Conservation (phyloP, 2,797 vertebrate genomes). For the Argentina silus region DNA sequence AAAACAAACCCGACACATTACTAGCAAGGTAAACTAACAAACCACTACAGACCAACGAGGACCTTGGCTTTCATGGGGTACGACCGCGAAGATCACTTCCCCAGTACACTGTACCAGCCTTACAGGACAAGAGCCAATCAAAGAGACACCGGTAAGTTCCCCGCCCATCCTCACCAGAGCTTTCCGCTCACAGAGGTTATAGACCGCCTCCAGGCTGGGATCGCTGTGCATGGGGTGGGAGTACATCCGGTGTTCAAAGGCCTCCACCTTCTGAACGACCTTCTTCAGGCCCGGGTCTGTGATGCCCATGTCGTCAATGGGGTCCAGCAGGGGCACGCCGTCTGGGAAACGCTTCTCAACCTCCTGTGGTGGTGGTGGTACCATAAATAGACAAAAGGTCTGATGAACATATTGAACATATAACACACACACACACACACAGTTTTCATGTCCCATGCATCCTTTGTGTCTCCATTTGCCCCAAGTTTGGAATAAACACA, state of each 20-base stretch:
- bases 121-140: not conserved
- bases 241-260: constrained; percentile 98
- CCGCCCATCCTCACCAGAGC: constrained; percentile 81
- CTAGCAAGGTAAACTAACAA: too few species aligned
- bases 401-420: not conserved
- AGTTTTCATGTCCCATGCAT: not conserved
- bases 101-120: not conserved
- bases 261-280: constrained; percentile 96
- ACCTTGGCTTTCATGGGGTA: not conserved
- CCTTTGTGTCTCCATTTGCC: not conserved
- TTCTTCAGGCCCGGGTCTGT: constrained; percentile 94
- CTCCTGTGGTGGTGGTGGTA: constrained; percentile 76
- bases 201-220: constrained; percentile 87
- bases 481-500: not conserved
- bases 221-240: constrained; percentile 95
- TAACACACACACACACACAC: too few species aligned
- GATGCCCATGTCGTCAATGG: constrained; percentile 97
- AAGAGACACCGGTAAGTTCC: not conserved
- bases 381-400: not conserved
- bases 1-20: constrained; percentile 1
- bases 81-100: not conserved
- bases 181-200: constrained; percentile 96
- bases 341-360: constrained; percentile 97
- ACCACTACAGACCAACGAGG: not conserved
- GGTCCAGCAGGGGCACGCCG: constrained; percentile 91